Base-by-base conservation (phyloP, 2,113 vertebrate genomes). In the Myrmecobius fasciatus region DNA sequence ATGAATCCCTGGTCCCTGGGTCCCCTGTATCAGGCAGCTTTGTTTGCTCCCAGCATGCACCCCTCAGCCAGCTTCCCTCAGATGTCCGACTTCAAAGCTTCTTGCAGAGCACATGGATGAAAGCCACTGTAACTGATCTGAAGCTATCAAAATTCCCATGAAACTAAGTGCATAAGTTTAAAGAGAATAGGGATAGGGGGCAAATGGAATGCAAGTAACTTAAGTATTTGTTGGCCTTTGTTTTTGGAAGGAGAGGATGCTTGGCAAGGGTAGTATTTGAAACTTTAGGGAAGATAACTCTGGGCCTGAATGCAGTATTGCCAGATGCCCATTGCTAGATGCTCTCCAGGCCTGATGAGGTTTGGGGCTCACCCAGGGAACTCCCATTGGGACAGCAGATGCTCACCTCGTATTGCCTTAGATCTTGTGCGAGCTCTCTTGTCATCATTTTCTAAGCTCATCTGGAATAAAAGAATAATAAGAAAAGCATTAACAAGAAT, bases 391-490 rank as follows among this genome's bases (percentile, higher is more conserved):
- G 31, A 24, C 0, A 48, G 53, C 28, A 47, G n/a, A 49, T 91
- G 94, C 97, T 97, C 94, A 99, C 99, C 99, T 99, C 99, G 98
- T 98, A 99, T 98, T 98, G 99, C 99, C 98, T 99, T 99, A 95
- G 99, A 99, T 91, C 99, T 98, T 0, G 99, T 99, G 53, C 99
- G 99, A 96, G 99, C 98, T 98, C 99, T 98, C 98, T 99, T 99
- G 90, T 99, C 99, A 0, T 99, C 99, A 97, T 98, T 99, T 97
- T 99, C 99, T 97, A 99, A 98, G 98, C 99, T 99, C 99, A 99
- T 99, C 99, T 99, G 99, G 93, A 98, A 98, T 48, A 48, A 96
- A 97, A 97, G 89, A 97, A 96, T 31, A 95, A 54, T 31, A 25
- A 12, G 0, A 10, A 83, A 83, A 83, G 24, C 3, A 36, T 96